These are phyloP conservation scores for Anguilla marmorata DNA, from an alignment of 2,797 vertebrate species.

Conservation along the genomic window DNA sequence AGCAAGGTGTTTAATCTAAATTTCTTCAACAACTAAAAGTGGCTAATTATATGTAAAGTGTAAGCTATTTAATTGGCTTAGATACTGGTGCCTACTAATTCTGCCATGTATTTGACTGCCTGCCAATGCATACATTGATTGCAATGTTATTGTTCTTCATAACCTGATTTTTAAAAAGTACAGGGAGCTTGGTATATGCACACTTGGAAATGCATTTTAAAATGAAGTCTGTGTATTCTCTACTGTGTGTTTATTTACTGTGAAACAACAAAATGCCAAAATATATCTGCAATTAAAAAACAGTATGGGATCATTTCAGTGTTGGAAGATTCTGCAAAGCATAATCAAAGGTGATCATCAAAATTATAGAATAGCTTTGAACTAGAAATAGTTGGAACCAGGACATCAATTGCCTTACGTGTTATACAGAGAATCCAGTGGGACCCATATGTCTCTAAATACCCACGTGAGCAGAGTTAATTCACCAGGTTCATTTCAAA, in stretches of 20 bases:
- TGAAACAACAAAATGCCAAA: neutral
- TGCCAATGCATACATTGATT: neutral
- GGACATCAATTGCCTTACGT: too few species aligned
- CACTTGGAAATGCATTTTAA: neutral
- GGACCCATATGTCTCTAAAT: too few species aligned
- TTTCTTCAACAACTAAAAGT: neutral
- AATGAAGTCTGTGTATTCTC: neutral
- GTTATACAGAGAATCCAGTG: too few species aligned
- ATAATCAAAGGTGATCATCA: too few species aligned
- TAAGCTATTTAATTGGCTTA: neutral
- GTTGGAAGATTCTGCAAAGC: too few species aligned
- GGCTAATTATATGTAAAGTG: neutral
- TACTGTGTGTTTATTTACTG: neutral
- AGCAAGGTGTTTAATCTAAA: neutral
- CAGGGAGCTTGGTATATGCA: neutral
- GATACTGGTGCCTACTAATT: neutral
- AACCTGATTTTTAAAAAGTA: neutral
- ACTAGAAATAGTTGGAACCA: too few species aligned
- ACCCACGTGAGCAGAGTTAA: too few species aligned
- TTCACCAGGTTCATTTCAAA: too few species aligned
- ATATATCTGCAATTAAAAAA: too few species aligned
- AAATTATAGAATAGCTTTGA: too few species aligned
- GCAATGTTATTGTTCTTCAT: neutral
- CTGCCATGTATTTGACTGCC: slow-evolving; percentile 1
- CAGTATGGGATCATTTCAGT: too few species aligned